phyloP scores from a whole-genome alignment of 2,797 vertebrate species.

The Acestrorhynchus altus region DNA sequence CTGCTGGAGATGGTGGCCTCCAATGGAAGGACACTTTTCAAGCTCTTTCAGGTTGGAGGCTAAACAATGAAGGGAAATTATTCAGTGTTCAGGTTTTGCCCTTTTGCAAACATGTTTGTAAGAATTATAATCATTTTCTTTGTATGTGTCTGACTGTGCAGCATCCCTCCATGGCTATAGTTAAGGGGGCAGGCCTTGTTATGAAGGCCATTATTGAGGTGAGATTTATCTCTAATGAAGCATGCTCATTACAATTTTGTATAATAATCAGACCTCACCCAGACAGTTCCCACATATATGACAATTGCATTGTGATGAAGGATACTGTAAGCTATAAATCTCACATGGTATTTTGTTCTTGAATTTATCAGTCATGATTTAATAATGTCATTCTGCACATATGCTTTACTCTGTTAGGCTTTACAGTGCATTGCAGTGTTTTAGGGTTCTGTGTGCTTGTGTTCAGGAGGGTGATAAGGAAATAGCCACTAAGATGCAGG shows the following conservation, averaged over 20 bases:
- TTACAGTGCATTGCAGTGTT: neutral
- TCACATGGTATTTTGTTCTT: too few species aligned
- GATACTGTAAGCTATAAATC: too few species aligned
- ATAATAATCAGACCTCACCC: too few species aligned
- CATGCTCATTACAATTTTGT: too few species aligned
- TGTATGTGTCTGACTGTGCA: slow-evolving; percentile 61
- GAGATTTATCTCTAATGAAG: slow-evolving; percentile 48
- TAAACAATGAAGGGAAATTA: neutral
- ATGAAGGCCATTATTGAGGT: slow-evolving; percentile 99
- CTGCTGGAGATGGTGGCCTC: slow-evolving; percentile 96
- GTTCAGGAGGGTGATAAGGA: slow-evolving; percentile 97
- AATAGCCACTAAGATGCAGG: slow-evolving; percentile 98
- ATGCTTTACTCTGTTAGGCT: too few species aligned
- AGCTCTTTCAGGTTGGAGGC: slow-evolving; percentile 91
- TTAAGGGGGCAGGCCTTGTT: slow-evolving; percentile 97
- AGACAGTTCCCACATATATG: too few species aligned
- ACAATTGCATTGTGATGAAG: too few species aligned
- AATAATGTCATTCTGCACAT: too few species aligned
- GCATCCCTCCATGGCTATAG: slow-evolving; percentile 99
- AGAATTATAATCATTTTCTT: neutral
- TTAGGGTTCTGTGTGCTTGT: slow-evolving; percentile 2
- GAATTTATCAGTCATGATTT: too few species aligned
- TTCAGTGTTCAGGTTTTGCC: neutral
- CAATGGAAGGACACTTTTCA: slow-evolving; percentile 95
- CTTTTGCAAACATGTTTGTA: neutral